These are phyloP conservation scores for Datnioides undecimradiatus DNA, from an alignment of 2,113 vertebrate species.

Conservation along the genomic window DNA sequence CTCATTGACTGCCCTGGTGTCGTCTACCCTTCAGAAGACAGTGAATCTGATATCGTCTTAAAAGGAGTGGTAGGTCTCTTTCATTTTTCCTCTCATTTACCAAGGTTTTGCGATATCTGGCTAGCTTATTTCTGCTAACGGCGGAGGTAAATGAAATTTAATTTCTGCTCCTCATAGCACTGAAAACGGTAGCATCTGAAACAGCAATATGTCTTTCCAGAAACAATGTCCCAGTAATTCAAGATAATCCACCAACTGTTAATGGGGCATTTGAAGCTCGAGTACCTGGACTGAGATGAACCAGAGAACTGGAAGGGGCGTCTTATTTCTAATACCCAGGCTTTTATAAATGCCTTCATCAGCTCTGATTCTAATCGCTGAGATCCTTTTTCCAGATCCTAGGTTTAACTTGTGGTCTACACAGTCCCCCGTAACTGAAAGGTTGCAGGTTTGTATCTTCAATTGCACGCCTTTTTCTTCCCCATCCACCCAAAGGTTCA, in stretches of 20 bases:
- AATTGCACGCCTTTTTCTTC: not conserved
- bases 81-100: fast-evolving
- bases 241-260: constrained; percentile 15
- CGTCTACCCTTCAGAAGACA: constrained; percentile 97
- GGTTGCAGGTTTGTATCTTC: constrained; percentile 19
- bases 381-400: not conserved
- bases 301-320: constrained; percentile 8
- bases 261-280: not conserved
- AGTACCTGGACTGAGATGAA: not conserved
- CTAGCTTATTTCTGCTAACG: not conserved
- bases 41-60: constrained; percentile 94
- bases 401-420: constrained; percentile 13
- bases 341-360: constrained; percentile 16
- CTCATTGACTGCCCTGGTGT: constrained; percentile 98
- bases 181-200: not conserved
- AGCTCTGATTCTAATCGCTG: constrained; percentile 8
- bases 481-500: constrained; percentile 87
- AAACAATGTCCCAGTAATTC: not conserved
- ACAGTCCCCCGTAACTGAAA: constrained; percentile 25
- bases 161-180: not conserved
- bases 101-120: not conserved
- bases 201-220: not conserved
- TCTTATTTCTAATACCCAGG: not conserved
- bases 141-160: not conserved
- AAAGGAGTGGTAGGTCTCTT: constrained; percentile 93